Evolutionary conservation across 2,888 invertebrate genomes (phyloP).

Genomic region (Andrena camellia): DNA sequence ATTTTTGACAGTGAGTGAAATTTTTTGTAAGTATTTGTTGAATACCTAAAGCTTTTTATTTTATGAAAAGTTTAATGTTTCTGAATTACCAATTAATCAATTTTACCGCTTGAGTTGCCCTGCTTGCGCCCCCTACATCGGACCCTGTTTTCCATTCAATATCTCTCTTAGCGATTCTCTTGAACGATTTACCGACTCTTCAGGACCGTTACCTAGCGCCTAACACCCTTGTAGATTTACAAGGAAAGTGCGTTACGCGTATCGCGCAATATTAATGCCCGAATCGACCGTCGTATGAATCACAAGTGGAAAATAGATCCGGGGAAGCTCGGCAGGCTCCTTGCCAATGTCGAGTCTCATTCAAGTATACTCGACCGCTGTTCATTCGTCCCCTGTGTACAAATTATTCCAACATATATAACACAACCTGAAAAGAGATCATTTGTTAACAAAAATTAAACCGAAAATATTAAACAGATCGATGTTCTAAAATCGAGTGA

Average conservation of each 20-base stretch:
- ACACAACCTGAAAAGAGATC: background rate
- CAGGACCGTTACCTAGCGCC: background rate
- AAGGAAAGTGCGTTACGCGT: conserved; percentile 38
- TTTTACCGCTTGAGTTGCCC: too few species aligned
- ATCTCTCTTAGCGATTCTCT: background rate
- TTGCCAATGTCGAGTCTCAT: conserved; percentile 65
- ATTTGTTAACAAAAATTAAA: background rate
- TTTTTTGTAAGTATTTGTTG: too few species aligned
- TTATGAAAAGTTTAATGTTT: too few species aligned
- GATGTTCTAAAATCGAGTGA: too few species aligned
- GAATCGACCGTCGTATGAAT: conserved; percentile 65
- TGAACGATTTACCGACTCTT: conserved; percentile 10
- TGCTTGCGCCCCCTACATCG: too few species aligned
- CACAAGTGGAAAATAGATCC: conserved; percentile 70
- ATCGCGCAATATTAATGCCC: conserved; percentile 54
- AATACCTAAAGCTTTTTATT: too few species aligned
- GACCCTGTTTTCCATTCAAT: too few species aligned
- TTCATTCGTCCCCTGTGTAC: conserved; percentile 2
- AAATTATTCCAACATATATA: background rate
- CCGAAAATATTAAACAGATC: too few species aligned
- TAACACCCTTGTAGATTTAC: conserved; percentile 5
- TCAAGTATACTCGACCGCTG: conserved; percentile 38
- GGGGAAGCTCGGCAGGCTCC: conserved; percentile 61
- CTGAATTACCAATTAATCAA: too few species aligned
- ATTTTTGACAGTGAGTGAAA: too few species aligned